These are phyloP conservation scores for Jaculus jaculus DNA, from an alignment of 2,113 vertebrate genomes.

Conservation along the genomic window DNA sequence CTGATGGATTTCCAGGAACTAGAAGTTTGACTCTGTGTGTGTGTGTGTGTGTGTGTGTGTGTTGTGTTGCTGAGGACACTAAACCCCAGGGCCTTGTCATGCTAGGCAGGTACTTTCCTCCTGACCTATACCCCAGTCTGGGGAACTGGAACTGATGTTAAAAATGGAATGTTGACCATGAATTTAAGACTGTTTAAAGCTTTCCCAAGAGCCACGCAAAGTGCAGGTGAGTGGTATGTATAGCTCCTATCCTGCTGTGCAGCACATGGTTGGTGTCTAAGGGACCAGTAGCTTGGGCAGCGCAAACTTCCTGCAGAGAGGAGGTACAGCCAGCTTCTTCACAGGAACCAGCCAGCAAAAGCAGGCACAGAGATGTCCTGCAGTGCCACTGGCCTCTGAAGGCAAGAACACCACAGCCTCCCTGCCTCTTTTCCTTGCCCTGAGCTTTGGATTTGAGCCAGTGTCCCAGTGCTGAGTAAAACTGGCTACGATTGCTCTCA, in stretches of 20 bases:
- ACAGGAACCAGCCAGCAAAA: too few relatives aligned
- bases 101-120: too few relatives aligned
- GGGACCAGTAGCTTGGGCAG: not conserved
- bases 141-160: not conserved
- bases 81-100: too few relatives aligned
- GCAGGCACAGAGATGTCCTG: not conserved
- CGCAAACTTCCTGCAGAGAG: too few relatives aligned
- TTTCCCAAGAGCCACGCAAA: not conserved
- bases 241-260: too few relatives aligned
- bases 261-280: too few relatives aligned
- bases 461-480: not conserved
- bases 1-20: not conserved
- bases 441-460: not conserved
- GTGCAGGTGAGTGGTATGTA: too few relatives aligned
- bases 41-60: too few relatives aligned
- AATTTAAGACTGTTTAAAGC: not conserved
- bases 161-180: not conserved
- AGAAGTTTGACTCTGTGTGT: too few relatives aligned
- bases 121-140: too few relatives aligned
- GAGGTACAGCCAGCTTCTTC: not conserved
- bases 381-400: not conserved
- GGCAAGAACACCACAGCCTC: accelerated
- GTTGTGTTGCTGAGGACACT: too few relatives aligned
- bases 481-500: not conserved
- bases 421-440: too few relatives aligned